Conservation (phyloP, 1,140 invertebrate species). For the Drosophila varians region DNA sequence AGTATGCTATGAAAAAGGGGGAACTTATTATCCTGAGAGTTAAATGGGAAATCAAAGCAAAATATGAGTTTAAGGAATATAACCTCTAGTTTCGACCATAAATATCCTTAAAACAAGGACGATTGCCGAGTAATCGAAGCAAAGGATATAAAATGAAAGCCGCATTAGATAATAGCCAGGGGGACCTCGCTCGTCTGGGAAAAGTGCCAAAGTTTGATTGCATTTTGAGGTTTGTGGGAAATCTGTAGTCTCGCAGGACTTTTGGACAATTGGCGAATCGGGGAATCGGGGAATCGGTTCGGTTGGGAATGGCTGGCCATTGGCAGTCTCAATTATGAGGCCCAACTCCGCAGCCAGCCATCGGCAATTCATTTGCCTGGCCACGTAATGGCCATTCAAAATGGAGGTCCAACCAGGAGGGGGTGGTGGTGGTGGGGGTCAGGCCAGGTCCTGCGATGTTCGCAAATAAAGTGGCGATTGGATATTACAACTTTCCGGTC, state of each 20-base stretch:
- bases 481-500: slow-evolving; percentile 82
- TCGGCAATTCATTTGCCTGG: slow-evolving; percentile 61
- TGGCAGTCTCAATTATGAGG: slow-evolving; percentile 68
- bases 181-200: neutral
- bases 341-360: slow-evolving; percentile 41
- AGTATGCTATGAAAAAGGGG: too few species aligned
- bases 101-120: neutral
- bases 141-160: neutral
- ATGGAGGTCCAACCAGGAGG: neutral
- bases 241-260: slow-evolving; percentile 8
- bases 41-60: too few species aligned
- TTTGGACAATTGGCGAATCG: slow-evolving; percentile 39
- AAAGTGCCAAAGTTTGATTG: slow-evolving; percentile 39
- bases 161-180: neutral
- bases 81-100: neutral
- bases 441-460: slow-evolving; percentile 8
- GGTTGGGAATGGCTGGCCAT: slow-evolving; percentile 30
- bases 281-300: too few species aligned
- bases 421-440: neutral
- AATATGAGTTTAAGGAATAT: too few species aligned
- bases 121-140: neutral
- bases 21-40: too few species aligned
- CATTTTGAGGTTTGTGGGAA: slow-evolving; percentile 41
- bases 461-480: slow-evolving; percentile 79
- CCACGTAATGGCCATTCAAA: slow-evolving; percentile 78